phyloP scores from a whole-genome alignment of 53 echinoderm and acorn worm species.

The Apostichopus leukothele region DNA sequence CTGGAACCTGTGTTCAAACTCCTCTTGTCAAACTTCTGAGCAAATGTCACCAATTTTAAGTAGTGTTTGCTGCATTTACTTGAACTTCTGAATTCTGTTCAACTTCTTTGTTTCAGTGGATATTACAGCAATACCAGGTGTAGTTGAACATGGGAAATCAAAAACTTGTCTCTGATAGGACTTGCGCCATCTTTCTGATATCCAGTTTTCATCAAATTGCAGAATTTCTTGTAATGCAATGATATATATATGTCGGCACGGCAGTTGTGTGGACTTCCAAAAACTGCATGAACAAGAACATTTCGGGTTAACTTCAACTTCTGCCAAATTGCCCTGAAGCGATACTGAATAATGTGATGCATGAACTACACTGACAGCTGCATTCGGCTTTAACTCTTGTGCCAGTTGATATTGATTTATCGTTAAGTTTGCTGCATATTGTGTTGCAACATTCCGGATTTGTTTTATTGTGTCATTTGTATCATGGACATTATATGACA shows the following conservation, averaged over 20 bases:
- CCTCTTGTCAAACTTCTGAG: too few species aligned
- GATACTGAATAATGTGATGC: background rate
- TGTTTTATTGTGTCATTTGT: background rate
- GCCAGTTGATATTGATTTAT: background rate
- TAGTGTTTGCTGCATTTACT: too few species aligned
- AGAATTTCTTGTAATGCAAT: background rate
- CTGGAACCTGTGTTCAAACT: too few species aligned
- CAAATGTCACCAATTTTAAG: too few species aligned
- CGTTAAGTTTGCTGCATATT: conserved; percentile 3
- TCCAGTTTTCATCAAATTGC: background rate
- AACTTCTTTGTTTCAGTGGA: too few species aligned
- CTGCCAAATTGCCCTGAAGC: background rate
- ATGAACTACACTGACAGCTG: background rate
- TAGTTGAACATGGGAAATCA: too few species aligned
- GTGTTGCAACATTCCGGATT: background rate
- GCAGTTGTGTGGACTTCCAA: background rate
- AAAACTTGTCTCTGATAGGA: too few species aligned
- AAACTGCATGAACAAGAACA: conserved; percentile 7
- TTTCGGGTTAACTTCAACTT: background rate
- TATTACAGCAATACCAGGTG: too few species aligned
- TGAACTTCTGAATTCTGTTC: too few species aligned
- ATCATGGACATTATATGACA: conserved; percentile 3
- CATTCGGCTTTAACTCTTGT: background rate
- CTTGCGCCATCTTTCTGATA: background rate
- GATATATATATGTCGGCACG: conserved; percentile 1